Evolutionary conservation across 2,113 vertebrate genomes (phyloP).

Genomic region (Phaethon lepturus): DNA sequence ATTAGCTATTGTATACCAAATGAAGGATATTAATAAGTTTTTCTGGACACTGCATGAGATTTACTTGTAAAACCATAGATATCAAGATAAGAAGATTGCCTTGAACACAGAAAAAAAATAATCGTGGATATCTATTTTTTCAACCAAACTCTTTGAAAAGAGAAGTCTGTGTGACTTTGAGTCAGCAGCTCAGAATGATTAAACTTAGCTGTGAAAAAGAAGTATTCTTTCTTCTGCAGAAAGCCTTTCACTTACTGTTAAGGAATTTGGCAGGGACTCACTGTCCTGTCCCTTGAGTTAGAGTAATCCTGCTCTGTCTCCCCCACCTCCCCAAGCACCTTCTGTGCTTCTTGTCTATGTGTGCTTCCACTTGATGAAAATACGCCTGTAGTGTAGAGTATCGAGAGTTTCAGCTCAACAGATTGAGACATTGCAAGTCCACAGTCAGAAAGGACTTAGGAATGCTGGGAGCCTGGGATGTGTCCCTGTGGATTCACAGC

Average conservation of each 20-base stretch:
- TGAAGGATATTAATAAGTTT: background rate
- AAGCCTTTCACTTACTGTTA: conserved; percentile 2
- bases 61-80: background rate
- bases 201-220: conserved; percentile 11
- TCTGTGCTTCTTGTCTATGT: background rate
- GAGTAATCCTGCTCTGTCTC: background rate
- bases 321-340: background rate
- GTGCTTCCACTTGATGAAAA: background rate
- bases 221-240: background rate
- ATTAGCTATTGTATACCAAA: background rate
- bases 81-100: background rate
- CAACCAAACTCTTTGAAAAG: conserved; percentile 5
- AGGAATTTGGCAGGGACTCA: conserved; percentile 5
- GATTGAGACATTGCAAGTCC: background rate
- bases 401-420: background rate
- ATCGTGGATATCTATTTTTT: background rate
- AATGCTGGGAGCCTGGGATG: background rate
- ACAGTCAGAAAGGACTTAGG: background rate
- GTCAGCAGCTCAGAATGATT: background rate
- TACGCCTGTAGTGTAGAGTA: background rate
- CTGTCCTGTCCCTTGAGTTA: background rate
- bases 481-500: background rate
- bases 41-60: background rate
- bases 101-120: background rate
- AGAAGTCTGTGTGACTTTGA: background rate